phyloP scores from a whole-genome alignment of 2,888 invertebrate genomes.

The Agapetus fuscipes region DNA sequence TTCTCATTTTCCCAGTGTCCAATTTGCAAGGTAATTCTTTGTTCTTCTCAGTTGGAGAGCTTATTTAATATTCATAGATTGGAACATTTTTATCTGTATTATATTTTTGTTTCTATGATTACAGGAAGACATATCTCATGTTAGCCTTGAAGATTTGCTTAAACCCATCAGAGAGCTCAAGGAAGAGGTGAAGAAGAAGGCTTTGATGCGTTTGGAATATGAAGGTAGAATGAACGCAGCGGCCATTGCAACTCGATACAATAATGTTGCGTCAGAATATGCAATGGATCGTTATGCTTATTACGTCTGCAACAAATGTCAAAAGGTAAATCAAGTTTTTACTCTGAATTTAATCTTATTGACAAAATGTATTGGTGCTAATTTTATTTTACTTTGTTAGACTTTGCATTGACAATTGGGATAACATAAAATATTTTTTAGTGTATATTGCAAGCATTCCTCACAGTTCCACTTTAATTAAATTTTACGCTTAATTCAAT shows the following conservation, averaged over 20 bases:
- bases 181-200: conserved; percentile 88
- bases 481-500: too few species aligned
- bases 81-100: conserved; percentile 2
- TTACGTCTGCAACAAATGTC: conserved; percentile 94
- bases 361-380: background rate
- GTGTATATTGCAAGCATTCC: too few species aligned
- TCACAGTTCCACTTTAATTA: too few species aligned
- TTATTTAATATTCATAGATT: too few species aligned
- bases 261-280: conserved; percentile 73
- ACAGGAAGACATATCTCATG: conserved; percentile 74
- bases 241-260: conserved; percentile 53
- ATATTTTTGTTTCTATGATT: conserved; percentile 16
- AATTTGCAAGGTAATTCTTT: conserved; percentile 76
- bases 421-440: too few species aligned
- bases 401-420: conserved; percentile 6
- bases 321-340: conserved; percentile 46
- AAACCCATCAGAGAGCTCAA: conserved; percentile 71
- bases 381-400: conserved; percentile 2
- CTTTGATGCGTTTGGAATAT: conserved; percentile 91
- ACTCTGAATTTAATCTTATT: conserved; percentile 1
- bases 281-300: conserved; percentile 98
- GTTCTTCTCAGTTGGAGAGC: too few species aligned
- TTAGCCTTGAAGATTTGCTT: conserved; percentile 65
- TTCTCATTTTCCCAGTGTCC: conserved; percentile 95
- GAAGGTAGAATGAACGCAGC: conserved; percentile 80